These are phyloP conservation scores for Cephalotes varians DNA, from an alignment of 2,888 invertebrate genomes.

Conservation along the genomic window DNA sequence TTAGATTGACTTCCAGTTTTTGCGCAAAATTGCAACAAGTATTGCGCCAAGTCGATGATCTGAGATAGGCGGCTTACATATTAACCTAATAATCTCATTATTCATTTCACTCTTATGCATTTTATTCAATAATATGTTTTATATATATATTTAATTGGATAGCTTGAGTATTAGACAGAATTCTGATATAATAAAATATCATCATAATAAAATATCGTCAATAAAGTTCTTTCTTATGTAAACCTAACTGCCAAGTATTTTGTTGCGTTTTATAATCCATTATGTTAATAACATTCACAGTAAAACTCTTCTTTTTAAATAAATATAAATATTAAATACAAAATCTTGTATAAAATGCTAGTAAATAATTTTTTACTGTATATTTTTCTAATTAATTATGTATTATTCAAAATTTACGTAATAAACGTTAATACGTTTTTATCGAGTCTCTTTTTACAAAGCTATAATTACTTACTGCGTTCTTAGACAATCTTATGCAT, in stretches of 20 bases:
- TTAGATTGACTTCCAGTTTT: not conserved
- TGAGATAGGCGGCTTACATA: not conserved
- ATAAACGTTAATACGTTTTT: not conserved
- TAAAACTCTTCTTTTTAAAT: not conserved
- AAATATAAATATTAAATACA: not conserved
- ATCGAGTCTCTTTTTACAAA: not conserved
- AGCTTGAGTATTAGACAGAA: not conserved
- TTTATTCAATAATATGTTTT: not conserved
- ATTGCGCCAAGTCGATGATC: not conserved
- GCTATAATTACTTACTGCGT: too few relatives aligned
- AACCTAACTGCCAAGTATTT: too few relatives aligned
- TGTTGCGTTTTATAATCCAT: not conserved
- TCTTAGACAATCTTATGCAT: too few relatives aligned
- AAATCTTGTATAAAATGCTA: not conserved
- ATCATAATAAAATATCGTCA: not conserved
- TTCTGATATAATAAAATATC: constrained; percentile 8
- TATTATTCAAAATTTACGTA: not conserved
- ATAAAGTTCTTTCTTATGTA: not conserved
- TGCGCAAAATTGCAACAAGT: not conserved
- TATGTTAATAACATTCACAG: not conserved
- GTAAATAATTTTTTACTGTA: not conserved
- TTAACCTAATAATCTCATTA: constrained; percentile 10
- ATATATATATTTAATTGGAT: not conserved
- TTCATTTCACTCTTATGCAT: not conserved
- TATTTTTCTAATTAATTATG: not conserved